These are phyloP conservation scores for Lamellibrachia satsuma DNA, from an alignment of 2,888 invertebrate species.

Conservation along the genomic window DNA sequence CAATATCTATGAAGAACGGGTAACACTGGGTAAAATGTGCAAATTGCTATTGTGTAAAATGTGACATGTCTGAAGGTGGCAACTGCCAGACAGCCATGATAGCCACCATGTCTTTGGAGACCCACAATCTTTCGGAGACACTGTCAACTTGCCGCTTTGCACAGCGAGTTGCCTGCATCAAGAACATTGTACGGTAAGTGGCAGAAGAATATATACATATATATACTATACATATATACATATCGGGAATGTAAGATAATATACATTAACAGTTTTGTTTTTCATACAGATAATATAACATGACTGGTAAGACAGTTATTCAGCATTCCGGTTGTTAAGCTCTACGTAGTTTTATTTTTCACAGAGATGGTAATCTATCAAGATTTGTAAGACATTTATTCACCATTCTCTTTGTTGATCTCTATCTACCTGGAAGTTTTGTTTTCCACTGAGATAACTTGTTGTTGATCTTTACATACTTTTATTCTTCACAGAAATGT, in stretches of 20 bases:
- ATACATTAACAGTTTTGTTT: not conserved
- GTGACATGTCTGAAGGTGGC: constrained; percentile 49
- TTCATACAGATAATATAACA: not conserved
- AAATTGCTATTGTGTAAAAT: not conserved
- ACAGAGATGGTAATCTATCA: too few relatives aligned
- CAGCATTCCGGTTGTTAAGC: not conserved
- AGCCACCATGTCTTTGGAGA: constrained; percentile 59
- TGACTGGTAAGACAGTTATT: not conserved
- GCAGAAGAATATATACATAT: too few relatives aligned
- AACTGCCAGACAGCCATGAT: constrained; percentile 63
- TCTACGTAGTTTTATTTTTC: not conserved
- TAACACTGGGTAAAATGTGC: not conserved
- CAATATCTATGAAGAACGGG: too few relatives aligned
- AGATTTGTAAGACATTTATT: too few relatives aligned
- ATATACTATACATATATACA: not conserved
- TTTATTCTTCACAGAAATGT: too few relatives aligned
- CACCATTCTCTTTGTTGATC: too few relatives aligned
- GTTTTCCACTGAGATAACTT: too few relatives aligned
- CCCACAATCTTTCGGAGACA: constrained; percentile 56
- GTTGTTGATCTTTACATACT: too few relatives aligned
- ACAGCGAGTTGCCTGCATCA: constrained; percentile 59
- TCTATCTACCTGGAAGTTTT: too few relatives aligned
- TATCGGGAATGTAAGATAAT: not conserved
- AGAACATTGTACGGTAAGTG: constrained; percentile 57
- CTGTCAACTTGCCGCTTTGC: constrained; percentile 62